Base-by-base conservation (phyloP, 1,140 invertebrate species). In the Lasioglossum albipes region DNA sequence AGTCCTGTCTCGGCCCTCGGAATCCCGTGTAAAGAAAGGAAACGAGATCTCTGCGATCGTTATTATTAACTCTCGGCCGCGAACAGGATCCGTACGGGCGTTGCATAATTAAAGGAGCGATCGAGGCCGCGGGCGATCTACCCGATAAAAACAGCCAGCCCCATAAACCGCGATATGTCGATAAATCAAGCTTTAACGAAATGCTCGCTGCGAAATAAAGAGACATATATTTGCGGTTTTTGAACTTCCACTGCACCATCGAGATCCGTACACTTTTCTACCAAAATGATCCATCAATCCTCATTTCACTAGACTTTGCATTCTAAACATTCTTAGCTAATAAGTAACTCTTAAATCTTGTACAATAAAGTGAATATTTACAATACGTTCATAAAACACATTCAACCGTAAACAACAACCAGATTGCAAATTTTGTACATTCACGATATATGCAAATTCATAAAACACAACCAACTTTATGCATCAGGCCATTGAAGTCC, bases 181-280 rank as follows among this genome's bases (percentile, higher is more conserved):
- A 84, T 85, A 84, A 84, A 87, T 85, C 85, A 73, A 75, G 62
- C 65, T 76, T 73, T 79, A 89, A 83, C 78, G 82, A 84, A 84
- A 89, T 75, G 74, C 72, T 85, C 52, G 75, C 81, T 27, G 75
- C 69, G 79, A 85, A 84, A 81, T 88, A 86, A 90, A 88, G 88
- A 88, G 84, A 88, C 87, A 90, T 89, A 89, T 89, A 91, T 90
- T 90, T 85, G 88, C 79, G 80, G 22, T 66, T 70, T 68, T 36
- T 59, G 73, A 61, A 16, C 62, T 64, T 62, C n/a, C 20, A 52
- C 54, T 59, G 31, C 20, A 2, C 45, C 45, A 12, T 10, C 45
- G 45, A 49, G 45, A 49, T 49, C 45, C 3, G 2, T 12, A 36
- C 36, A 36, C 36, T 36, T 36, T 3, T 36, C 36, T 36, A 2